Percentiles rank a stretch among this genome's conserved stretches.
phyloP scores from a whole-genome alignment of 2,888 invertebrate species.

The Callinectes sapidus region DNA sequence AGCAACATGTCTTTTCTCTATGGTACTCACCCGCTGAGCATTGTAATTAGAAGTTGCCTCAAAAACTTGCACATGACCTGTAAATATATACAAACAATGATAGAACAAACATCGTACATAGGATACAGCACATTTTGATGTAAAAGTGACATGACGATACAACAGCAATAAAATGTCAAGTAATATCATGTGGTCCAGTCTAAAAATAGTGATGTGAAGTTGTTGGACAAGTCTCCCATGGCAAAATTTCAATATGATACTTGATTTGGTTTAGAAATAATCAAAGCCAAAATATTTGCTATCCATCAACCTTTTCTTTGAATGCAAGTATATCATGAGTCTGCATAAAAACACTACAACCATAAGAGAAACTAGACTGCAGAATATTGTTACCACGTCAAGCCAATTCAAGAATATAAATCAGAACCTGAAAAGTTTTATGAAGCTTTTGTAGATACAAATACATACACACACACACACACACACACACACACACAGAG shows the following conservation, averaged over 20 bases:
- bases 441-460: no score
- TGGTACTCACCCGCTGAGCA: slow-evolving; percentile 61
- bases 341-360: no score
- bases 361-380: no score
- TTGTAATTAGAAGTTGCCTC: slow-evolving; percentile 65
- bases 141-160: background rate
- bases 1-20: background rate
- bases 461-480: no score
- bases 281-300: background rate
- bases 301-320: background rate
- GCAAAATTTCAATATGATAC: background rate
- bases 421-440: no score
- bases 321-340: no score
- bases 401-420: no score
- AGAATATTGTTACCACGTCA: no score
- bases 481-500: no score
- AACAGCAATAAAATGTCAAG: background rate
- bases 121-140: background rate
- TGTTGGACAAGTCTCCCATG: background rate
- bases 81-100: slow-evolving; percentile 19
- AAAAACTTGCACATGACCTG: slow-evolving; percentile 65
- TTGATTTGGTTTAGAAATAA: background rate
- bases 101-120: background rate
- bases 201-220: background rate
- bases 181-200: background rate